Conservation (phyloP, 2,888 invertebrate species). For the Drosophila limbata region DNA sequence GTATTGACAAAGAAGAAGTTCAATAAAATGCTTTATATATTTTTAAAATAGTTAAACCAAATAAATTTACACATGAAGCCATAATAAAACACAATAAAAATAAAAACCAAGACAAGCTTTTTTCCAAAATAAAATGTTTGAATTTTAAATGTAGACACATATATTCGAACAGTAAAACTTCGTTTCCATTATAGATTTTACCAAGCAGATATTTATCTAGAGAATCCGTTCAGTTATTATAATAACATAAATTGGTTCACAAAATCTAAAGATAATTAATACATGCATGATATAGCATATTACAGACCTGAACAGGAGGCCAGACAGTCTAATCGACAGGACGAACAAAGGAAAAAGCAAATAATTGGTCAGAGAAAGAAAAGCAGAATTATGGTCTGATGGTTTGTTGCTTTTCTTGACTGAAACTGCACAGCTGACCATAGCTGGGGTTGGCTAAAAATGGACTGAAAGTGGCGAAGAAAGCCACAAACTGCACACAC, state of each 20-base stretch:
- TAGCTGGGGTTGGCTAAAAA: conserved; percentile 35
- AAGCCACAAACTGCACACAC: conserved; percentile 44
- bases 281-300: conserved; percentile 18
- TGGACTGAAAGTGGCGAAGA: conserved; percentile 13
- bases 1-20: too few species aligned
- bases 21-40: not conserved
- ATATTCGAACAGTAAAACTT: not conserved
- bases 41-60: too few species aligned
- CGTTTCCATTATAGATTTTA: not conserved
- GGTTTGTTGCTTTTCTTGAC: conserved; percentile 14
- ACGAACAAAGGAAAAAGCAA: conserved; percentile 27
- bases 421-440: conserved; percentile 45
- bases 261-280: conserved; percentile 14
- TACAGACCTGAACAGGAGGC: conserved; percentile 10
- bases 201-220: not conserved
- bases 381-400: conserved; percentile 21
- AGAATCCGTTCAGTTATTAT: not conserved
- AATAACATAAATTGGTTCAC: conserved; percentile 5
- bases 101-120: too few species aligned
- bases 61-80: too few species aligned
- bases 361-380: conserved; percentile 23
- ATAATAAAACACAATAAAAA: too few species aligned
- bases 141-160: too few species aligned
- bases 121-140: too few species aligned
- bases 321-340: conserved; percentile 23